These are phyloP conservation scores for Pseudocheirus occidentalis DNA, from an alignment of 2,797 vertebrate species.

Conservation along the genomic window DNA sequence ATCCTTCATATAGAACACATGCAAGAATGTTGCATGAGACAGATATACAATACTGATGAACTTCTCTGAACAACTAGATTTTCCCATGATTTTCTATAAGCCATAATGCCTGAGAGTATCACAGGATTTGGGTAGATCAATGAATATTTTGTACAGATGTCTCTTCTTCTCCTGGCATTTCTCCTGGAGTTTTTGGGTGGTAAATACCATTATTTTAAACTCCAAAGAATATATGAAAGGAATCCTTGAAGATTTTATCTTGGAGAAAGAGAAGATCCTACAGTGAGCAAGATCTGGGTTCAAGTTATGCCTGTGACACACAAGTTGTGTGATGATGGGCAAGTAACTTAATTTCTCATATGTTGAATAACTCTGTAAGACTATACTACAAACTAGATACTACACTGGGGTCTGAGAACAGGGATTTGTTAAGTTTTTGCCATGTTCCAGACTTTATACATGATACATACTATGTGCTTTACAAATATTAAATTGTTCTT, in stretches of 20 bases:
- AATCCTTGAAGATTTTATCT: neutral
- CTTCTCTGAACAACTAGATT: neutral
- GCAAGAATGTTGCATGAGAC: neutral
- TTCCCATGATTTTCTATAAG: neutral
- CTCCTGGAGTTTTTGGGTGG: fast-evolving
- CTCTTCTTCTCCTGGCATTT: neutral
- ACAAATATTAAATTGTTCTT: neutral
- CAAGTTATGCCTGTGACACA: neutral
- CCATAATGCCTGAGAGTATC: too few species aligned
- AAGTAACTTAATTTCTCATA: neutral
- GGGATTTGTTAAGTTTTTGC: neutral
- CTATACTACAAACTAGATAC: neutral
- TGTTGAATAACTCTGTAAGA: neutral
- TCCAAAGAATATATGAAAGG: neutral
- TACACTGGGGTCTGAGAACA: neutral
- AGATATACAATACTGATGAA: neutral
- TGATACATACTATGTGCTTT: neutral
- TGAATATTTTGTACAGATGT: neutral
- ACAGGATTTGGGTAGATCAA: neutral
- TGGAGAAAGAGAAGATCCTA: neutral
- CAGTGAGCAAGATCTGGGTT: neutral
- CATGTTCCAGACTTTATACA: neutral
- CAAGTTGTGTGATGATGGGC: neutral
- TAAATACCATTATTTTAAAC: neutral
- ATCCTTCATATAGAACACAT: neutral